These are phyloP conservation scores for Balaeniceps rex DNA, from an alignment of 2,113 vertebrate species.

Conservation along the genomic window DNA sequence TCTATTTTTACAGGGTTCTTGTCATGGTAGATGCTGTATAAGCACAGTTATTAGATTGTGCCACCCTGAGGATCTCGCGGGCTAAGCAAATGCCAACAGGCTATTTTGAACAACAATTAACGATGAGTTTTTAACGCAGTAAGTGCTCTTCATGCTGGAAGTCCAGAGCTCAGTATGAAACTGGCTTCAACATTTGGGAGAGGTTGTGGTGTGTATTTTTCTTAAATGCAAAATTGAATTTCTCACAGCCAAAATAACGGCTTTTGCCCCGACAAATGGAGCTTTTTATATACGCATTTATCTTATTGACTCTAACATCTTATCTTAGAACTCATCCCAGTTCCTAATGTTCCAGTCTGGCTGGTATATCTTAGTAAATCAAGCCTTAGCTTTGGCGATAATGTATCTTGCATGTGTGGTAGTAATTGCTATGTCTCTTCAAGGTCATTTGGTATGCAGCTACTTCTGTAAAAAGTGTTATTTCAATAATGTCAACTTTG, in stretches of 20 bases:
- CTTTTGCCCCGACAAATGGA: background rate
- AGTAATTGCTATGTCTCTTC: background rate
- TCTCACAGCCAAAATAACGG: background rate
- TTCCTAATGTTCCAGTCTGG: background rate
- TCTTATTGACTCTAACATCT: conserved; percentile 7
- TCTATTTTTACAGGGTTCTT: conserved; percentile 13
- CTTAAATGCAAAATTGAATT: background rate
- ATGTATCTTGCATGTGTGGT: background rate
- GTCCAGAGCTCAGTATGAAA: background rate
- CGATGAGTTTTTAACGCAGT: background rate
- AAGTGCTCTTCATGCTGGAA: background rate
- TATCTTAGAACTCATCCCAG: background rate
- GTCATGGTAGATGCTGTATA: background rate
- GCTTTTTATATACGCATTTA: background rate
- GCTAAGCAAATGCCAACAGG: background rate
- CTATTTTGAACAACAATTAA: background rate
- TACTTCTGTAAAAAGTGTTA: background rate
- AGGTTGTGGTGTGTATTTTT: background rate
- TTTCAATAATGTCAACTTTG: conserved; percentile 30
- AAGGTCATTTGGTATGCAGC: background rate
- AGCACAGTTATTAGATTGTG: conserved; percentile 14
- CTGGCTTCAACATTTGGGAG: background rate
- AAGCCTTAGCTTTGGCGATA: background rate
- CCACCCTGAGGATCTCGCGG: background rate
- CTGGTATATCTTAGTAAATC: background rate